Evolutionary conservation across 2,797 vertebrate species (phyloP).

Genomic region (Myripristis murdjan): DNA sequence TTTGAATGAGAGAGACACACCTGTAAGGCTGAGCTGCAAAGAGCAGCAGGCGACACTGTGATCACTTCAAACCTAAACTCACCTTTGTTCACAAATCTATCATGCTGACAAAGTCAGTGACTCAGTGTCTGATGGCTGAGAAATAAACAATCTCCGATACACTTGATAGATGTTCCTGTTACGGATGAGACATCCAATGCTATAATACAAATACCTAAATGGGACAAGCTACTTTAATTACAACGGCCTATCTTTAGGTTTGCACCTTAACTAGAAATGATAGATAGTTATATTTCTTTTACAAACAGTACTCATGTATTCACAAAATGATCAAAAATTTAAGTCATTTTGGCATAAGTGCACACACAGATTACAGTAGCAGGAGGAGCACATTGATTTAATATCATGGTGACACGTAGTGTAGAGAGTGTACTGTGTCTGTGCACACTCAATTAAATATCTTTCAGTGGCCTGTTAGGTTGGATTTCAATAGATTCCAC

Average conservation of each 20-base stretch:
- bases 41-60: constrained; percentile 7
- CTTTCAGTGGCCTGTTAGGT: constrained; percentile 52
- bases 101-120: not conserved
- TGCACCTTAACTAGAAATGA: constrained; percentile 64
- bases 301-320: constrained; percentile 61
- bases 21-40: constrained; percentile 10
- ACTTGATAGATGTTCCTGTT: constrained; percentile 24
- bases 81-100: constrained; percentile 11
- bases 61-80: constrained; percentile 13
- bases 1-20: constrained; percentile 9
- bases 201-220: constrained; percentile 61
- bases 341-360: constrained; percentile 71
- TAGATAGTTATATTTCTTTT: constrained; percentile 27
- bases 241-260: constrained; percentile 43
- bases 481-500: constrained; percentile 61
- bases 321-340: constrained; percentile 55
- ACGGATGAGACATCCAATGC: constrained; percentile 5
- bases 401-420: constrained; percentile 48
- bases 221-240: constrained; percentile 48
- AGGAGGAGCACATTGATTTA: constrained; percentile 57
- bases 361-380: constrained; percentile 68
- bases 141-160: constrained; percentile 8
- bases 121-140: constrained; percentile 28
- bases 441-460: constrained; percentile 48
- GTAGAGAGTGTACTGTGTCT: constrained; percentile 49